A percentile compares a stretch with the other conserved stretches of the same genome.
Evolutionary conservation across 2,113 vertebrate species (phyloP).

Genomic region (Macroglossus sobrinus): DNA sequence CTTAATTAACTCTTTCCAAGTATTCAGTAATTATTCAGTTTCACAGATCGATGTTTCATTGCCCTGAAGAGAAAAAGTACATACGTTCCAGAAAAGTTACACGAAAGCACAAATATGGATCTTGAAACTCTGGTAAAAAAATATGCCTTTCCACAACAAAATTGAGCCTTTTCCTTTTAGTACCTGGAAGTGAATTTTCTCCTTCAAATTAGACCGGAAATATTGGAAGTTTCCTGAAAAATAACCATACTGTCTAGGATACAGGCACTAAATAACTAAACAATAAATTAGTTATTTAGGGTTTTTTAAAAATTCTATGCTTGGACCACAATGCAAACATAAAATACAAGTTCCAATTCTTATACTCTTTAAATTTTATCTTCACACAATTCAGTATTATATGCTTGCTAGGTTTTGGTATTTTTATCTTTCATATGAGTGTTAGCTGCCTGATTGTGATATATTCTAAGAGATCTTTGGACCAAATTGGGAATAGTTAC

Average conservation of each 20-base stretch:
- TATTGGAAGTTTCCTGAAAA: background rate
- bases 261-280: background rate
- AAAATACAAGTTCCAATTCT: slow-evolving; percentile 9
- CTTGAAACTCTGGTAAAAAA: background rate
- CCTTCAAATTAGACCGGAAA: background rate
- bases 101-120: background rate
- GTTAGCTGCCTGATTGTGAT: background rate
- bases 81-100: background rate
- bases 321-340: background rate
- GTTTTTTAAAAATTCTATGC: background rate
- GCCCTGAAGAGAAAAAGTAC: background rate
- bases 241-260: background rate
- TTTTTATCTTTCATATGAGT: background rate
- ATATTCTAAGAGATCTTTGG: background rate
- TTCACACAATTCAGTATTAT: background rate
- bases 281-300: background rate
- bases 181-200: background rate
- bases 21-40: background rate
- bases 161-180: background rate
- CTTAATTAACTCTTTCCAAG: slow-evolving; percentile 15
- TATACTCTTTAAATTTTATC: background rate
- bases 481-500: background rate
- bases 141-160: background rate
- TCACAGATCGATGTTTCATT: background rate
- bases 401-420: background rate